A percentile compares a stretch with the other conserved stretches of the same genome.
These are phyloP conservation scores for Myripristis murdjan DNA, from an alignment of 2,797 vertebrate species.

Conservation along the genomic window DNA sequence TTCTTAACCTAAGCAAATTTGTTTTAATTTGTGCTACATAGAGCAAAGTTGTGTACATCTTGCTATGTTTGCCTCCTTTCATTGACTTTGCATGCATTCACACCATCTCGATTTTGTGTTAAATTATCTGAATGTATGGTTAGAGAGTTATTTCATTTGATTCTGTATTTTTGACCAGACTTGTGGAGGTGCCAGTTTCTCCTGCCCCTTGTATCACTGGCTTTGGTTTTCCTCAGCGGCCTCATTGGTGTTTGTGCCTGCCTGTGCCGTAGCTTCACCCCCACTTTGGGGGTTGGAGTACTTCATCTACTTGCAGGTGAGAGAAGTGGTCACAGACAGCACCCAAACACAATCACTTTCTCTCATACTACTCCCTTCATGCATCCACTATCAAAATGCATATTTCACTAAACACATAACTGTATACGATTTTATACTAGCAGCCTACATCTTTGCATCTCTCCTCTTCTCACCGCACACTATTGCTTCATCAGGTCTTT, in stretches of 20 bases:
- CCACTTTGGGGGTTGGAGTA: slow-evolving; percentile 91
- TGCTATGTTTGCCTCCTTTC: too few species aligned
- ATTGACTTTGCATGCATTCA: background rate
- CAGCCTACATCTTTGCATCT: background rate
- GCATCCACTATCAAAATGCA: too few species aligned
- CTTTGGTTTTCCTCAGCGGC: slow-evolving; percentile 93
- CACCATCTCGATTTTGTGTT: background rate
- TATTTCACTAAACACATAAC: too few species aligned
- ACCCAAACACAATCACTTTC: too few species aligned
- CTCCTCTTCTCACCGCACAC: background rate
- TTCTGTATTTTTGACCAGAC: slow-evolving; percentile 76
- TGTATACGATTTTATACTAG: too few species aligned
- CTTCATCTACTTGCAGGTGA: slow-evolving; percentile 95
- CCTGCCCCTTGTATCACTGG: slow-evolving; percentile 93
- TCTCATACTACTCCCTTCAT: too few species aligned
- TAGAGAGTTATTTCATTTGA: background rate
- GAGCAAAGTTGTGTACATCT: too few species aligned
- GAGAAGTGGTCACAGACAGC: slow-evolving; percentile 9
- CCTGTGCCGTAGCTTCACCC: slow-evolving; percentile 94
- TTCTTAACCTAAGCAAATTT: too few species aligned
- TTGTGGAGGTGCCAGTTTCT: slow-evolving; percentile 96
- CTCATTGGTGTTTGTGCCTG: slow-evolving; percentile 94
- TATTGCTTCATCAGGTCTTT: slow-evolving; percentile 85
- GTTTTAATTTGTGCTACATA: too few species aligned
- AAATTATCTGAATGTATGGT: background rate